Base-by-base conservation (phyloP, 2,113 vertebrate species). In the Catharus fuscescens region DNA sequence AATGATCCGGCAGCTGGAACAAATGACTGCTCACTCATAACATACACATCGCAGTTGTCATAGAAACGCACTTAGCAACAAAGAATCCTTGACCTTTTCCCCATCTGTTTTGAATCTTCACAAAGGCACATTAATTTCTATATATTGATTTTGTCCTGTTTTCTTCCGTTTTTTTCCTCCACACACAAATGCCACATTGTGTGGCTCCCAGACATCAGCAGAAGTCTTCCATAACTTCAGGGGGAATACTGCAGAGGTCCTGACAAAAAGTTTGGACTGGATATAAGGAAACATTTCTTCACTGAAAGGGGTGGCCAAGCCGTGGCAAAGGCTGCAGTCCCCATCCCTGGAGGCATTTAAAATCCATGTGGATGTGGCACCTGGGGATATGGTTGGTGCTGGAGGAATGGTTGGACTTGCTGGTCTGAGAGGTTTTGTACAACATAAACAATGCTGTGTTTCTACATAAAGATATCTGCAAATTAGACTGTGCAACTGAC, bases 51-150 rank as follows among this genome's bases (percentile, higher is more conserved):
- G 81, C 95, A 8, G 97, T 98, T 97, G 93, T 93, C 97, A 98
- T 98, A 94, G 97, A 97, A 98, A 98, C 97, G 20, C 81, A 95
- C 97, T 97, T 97, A 97, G 98, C 97, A 98, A 98, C 97, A 98
- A 98, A 97, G 96, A 97, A 98, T 97, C 79, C 97, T 96, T 98
- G 98, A 98, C 98, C 97, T 98, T 98, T 96, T 97, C 90, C 78
- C 97, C 97, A 97, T 98, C 97, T 98, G 98, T 96, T 98, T 97
- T 96, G 97, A 97, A 97, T 97, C 95, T 96, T 96, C 95, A 97
- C 96, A 98, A 97, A 97, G 93, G 85, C 94, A 92, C 96, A 88
- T 97, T 98, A 95, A 97, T 98, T 97, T 97, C 84, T 96, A 93
- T 95, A 95, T 95, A 97, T 90, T 96, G 96, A 97, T 97, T 97